Percentiles rank a stretch among this genome's conserved stretches.
phyloP scores from a whole-genome alignment of 2,888 invertebrate species.

The Rosalia funebris region DNA sequence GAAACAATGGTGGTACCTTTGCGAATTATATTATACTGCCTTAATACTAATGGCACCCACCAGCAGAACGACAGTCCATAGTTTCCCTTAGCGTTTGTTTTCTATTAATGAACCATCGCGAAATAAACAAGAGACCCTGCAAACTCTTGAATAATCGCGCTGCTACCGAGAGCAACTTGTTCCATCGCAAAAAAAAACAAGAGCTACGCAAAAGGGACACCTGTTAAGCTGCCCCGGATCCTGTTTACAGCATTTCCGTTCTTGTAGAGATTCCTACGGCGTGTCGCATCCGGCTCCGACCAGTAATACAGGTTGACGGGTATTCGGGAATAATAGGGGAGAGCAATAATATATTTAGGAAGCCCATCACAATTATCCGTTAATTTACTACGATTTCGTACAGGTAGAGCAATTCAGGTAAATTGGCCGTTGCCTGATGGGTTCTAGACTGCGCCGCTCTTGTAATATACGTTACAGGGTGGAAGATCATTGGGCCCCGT shows the following conservation, averaged over 20 bases:
- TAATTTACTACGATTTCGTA: slow-evolving; percentile 39
- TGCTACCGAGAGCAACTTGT: too few relatives aligned
- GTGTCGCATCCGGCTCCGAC: slow-evolving; percentile 16
- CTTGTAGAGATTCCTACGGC: slow-evolving; percentile 29
- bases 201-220: slow-evolving; percentile 18
- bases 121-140: too few relatives aligned
- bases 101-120: too few relatives aligned
- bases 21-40: too few relatives aligned
- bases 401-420: slow-evolving; percentile 37
- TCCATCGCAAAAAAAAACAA: not conserved
- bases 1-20: too few relatives aligned
- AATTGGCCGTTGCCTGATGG: slow-evolving; percentile 24
- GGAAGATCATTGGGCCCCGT: not conserved
- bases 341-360: slow-evolving; percentile 15
- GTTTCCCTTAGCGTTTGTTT: too few relatives aligned
- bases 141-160: too few relatives aligned
- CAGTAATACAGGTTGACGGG: slow-evolving; percentile 5
- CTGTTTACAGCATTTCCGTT: slow-evolving; percentile 27
- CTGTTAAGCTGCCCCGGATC: slow-evolving; percentile 31
- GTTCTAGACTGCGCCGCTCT: slow-evolving; percentile 17
- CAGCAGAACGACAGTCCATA: too few relatives aligned
- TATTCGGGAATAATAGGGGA: not conserved
- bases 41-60: too few relatives aligned
- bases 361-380: slow-evolving; percentile 24
- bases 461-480: slow-evolving; percentile 12